Conservation (phyloP, 37 sponge, comb jelly and placozoan genomes). For the Agelas oroides region DNA sequence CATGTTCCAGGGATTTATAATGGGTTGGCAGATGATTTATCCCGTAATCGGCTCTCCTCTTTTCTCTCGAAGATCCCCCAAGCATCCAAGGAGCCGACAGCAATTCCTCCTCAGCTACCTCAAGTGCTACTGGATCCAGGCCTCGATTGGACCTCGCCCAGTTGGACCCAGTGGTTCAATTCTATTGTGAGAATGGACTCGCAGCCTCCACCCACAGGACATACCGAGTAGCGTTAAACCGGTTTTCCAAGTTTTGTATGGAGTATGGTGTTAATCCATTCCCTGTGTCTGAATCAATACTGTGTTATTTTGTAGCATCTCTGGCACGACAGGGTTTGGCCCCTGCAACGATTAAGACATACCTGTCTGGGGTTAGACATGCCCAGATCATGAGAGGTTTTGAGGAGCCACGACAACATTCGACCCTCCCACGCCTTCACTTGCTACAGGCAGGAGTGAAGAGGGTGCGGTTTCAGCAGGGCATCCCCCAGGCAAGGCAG, state of each 20-base stretch:
- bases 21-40: slow-evolving; percentile 59
- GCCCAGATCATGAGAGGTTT: slow-evolving; percentile 42
- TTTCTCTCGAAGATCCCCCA: slow-evolving; percentile 16
- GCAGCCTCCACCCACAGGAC: slow-evolving; percentile 63
- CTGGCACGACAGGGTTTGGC: slow-evolving; percentile 28
- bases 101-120: neutral
- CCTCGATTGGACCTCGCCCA: slow-evolving; percentile 61
- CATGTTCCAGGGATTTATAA: slow-evolving; percentile 42
- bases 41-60: slow-evolving; percentile 8
- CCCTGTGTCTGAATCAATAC: slow-evolving; percentile 36
- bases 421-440: slow-evolving; percentile 43
- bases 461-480: neutral
- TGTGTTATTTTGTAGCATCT: slow-evolving; percentile 36
- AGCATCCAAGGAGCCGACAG: neutral
- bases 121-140: slow-evolving; percentile 24
- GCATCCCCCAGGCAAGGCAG: no score
- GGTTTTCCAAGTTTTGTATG: slow-evolving; percentile 27
- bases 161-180: slow-evolving; percentile 54
- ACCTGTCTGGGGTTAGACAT: slow-evolving; percentile 56
- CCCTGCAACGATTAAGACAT: slow-evolving; percentile 54
- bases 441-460: slow-evolving; percentile 50
- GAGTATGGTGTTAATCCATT: slow-evolving; percentile 28
- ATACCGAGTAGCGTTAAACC: slow-evolving; percentile 29
- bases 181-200: slow-evolving; percentile 31
- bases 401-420: slow-evolving; percentile 29